These are phyloP conservation scores for Pollicipes pollicipes DNA, from an alignment of 1,140 invertebrate genomes.

Conservation along the genomic window DNA sequence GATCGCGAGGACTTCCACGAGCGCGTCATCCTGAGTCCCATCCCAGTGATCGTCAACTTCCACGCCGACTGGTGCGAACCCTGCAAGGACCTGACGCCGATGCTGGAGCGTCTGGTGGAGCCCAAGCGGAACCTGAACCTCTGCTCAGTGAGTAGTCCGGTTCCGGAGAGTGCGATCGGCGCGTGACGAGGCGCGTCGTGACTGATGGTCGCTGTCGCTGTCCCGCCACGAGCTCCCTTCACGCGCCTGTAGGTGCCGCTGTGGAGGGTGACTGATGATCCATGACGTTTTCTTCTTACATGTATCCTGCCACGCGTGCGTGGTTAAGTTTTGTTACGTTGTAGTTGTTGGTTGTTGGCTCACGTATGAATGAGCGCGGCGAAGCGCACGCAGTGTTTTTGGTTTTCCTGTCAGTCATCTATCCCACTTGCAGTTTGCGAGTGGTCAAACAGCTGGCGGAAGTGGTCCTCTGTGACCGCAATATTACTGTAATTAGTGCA, in stretches of 20 bases:
- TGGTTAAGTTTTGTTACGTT: too few relatives aligned
- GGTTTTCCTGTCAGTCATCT: too few relatives aligned
- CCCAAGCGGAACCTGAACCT: conserved; percentile 7
- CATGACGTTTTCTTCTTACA: neutral
- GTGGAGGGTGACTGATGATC: neutral
- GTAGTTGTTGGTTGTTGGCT: too few relatives aligned
- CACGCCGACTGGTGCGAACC: conserved; percentile 22
- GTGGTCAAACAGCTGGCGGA: too few relatives aligned
- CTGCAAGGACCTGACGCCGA: conserved; percentile 19
- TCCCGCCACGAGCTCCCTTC: neutral
- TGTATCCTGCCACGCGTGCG: neutral
- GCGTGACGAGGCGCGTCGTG: conserved; percentile 14
- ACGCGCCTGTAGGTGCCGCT: neutral
- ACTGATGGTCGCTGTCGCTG: neutral
- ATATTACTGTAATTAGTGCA: too few relatives aligned
- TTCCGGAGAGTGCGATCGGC: too few relatives aligned
- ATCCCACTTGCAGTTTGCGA: too few relatives aligned
- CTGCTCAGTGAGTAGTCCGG: conserved; percentile 11
- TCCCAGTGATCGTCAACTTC: conserved; percentile 21
- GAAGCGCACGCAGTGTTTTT: too few relatives aligned
- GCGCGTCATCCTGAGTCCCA: conserved; percentile 17
- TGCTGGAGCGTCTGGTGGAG: conserved; percentile 16
- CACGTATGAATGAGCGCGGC: too few relatives aligned
- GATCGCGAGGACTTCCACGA: conserved; percentile 19
- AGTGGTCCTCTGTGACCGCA: too few relatives aligned